Conservation (phyloP, 92 coral and sea anemone species). For the Epizoanthus stellaris region DNA sequence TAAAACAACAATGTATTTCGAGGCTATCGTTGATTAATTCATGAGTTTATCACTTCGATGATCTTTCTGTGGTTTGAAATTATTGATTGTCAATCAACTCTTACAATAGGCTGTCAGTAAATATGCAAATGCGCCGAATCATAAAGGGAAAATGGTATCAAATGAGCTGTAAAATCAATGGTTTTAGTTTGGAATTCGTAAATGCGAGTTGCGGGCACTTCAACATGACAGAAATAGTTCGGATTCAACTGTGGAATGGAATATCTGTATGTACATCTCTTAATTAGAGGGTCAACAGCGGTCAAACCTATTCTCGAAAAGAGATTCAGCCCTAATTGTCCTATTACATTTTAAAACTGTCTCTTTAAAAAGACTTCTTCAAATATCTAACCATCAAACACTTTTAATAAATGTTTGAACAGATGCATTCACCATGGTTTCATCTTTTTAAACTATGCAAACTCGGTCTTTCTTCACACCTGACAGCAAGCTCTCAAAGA, state of each 20-base stretch:
- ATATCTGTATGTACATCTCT: not conserved
- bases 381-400: not conserved
- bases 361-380: slow-evolving; percentile 10
- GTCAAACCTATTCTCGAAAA: slow-evolving; percentile 18
- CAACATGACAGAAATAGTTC: slow-evolving; percentile 12
- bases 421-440: not conserved
- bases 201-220: slow-evolving; percentile 22
- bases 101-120: not conserved
- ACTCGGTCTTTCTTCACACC: not conserved
- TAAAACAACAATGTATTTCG: not conserved
- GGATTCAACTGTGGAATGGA: slow-evolving; percentile 9
- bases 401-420: not conserved
- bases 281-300: slow-evolving; percentile 26
- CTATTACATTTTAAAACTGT: not conserved
- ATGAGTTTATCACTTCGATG: slow-evolving; percentile 27
- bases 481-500: not conserved
- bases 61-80: slow-evolving; percentile 7
- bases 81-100: slow-evolving; percentile 40
- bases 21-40: slow-evolving; percentile 34
- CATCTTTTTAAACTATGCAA: not conserved
- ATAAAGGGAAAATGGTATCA: not conserved
- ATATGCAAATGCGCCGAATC: slow-evolving; percentile 31
- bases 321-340: slow-evolving; percentile 1
- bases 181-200: slow-evolving; percentile 25
- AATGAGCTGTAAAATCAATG: slow-evolving; percentile 3